Base-by-base conservation (phyloP, 2,888 invertebrate genomes). In the Podotricha telesiphe region DNA sequence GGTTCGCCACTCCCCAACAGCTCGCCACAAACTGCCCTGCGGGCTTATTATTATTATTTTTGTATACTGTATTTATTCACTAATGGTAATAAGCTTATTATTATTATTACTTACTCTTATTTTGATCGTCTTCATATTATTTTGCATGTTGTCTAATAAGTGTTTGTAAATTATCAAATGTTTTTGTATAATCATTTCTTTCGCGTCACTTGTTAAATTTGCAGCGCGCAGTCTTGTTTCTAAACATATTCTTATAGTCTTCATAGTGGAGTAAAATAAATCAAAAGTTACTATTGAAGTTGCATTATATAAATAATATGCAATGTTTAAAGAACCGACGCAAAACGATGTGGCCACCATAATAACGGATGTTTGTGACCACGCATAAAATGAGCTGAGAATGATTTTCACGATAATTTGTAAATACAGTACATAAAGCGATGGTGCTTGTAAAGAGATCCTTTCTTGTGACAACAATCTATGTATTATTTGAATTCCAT, bases 91-190 rank as follows among this genome's bases (percentile, higher is more conserved):
- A n/a, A n/a, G 28, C 28, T 28, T 37, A 37, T n/a, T n/a, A n/a
- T n/a, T n/a, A 37, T 1, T 37, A 8, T 8, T 45, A 22, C 47
- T 65, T 65, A 65, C 56, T 7, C 28, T 28, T 17, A 42, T 45
- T 28, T 47, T 56, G 5, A 42, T 34, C 13, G 13, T 2, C 13
- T 19, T 55, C 8, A 7, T 22, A 47, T 55, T 45, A 3, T 56
- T 17, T 15, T 56, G 40, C n/a, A 65, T 56, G 15, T 45, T 56
- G 17, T 65, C 37, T 22, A 65, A 42, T 34, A 65, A 42, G 22
- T 65, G 65, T 28, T 53, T 45, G 40, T 65, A 65, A 56, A 65
- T 34, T 34, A 34, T 13, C n/a, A 65, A 13, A 55, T 65, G 53
- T 34, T 48, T 56, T 13, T 13, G 45, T 20, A 65, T 45, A 34